phyloP scores from a whole-genome alignment of 53 echinoderm and acorn worm genomes.

The Stichopus horrens region DNA sequence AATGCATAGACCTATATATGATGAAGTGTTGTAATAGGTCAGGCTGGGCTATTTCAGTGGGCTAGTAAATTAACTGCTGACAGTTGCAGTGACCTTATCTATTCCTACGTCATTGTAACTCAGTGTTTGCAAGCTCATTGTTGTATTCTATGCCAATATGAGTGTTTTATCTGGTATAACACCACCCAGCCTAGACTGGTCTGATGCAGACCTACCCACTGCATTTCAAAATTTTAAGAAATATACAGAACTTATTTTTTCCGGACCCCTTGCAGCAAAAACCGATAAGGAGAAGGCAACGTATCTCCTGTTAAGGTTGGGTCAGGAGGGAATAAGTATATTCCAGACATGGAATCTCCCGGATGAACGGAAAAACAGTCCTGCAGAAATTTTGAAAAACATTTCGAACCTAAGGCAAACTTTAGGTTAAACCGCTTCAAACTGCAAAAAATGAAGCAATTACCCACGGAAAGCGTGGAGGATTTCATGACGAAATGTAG shows the following conservation, averaged over 20 bases:
- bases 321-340: slow-evolving; percentile 57
- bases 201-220: slow-evolving; percentile 40
- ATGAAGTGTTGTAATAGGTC: too few species aligned
- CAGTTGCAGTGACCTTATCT: too few species aligned
- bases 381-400: slow-evolving; percentile 47
- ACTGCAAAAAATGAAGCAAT: slow-evolving; percentile 46
- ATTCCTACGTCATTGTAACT: too few species aligned
- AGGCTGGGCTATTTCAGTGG: too few species aligned
- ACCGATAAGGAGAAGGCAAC: slow-evolving; percentile 30
- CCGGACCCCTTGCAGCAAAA: slow-evolving; percentile 58
- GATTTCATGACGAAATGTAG: slow-evolving; percentile 55
- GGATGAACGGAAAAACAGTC: too few species aligned
- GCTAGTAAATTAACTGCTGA: too few species aligned
- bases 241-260: slow-evolving; percentile 52
- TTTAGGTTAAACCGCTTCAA: slow-evolving; percentile 56
- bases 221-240: slow-evolving; percentile 56
- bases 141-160: too few species aligned
- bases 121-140: too few species aligned
- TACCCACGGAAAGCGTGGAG: slow-evolving; percentile 48
- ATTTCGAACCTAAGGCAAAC: slow-evolving; percentile 68
- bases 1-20: too few species aligned
- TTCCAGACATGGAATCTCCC: slow-evolving; percentile 53
- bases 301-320: slow-evolving; percentile 55
- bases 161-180: background rate
- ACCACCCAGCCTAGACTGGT: slow-evolving; percentile 7